Evolutionary conservation across 2,797 vertebrate species (phyloP).

Genomic region (Rachycentron canadum): DNA sequence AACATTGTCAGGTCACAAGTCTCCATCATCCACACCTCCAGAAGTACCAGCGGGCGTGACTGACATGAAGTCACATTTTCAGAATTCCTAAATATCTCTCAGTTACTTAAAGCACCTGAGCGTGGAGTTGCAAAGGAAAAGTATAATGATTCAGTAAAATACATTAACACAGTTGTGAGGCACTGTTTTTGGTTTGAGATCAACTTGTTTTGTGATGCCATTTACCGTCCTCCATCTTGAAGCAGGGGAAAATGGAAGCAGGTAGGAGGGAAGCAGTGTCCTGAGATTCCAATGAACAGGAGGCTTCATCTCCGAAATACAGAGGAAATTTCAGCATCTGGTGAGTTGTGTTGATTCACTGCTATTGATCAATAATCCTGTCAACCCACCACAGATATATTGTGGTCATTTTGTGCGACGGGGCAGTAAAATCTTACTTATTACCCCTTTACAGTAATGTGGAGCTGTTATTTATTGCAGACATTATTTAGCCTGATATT

Average conservation of each 20-base stretch:
- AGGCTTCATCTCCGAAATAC: slow-evolving; percentile 41
- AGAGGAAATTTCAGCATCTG: slow-evolving; percentile 57
- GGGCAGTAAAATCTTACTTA: slow-evolving; percentile 76
- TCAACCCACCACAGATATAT: slow-evolving; percentile 71
- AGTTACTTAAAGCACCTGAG: slow-evolving; percentile 18
- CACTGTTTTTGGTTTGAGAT: slow-evolving; percentile 1
- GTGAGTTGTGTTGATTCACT: slow-evolving; percentile 73
- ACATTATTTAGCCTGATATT: slow-evolving; percentile 69
- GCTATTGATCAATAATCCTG: slow-evolving; percentile 72
- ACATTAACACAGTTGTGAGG: slow-evolving; percentile 15
- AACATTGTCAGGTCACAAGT: slow-evolving; percentile 34
- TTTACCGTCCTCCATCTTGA: background rate
- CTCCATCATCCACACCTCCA: slow-evolving; percentile 41
- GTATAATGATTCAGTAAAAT: background rate
- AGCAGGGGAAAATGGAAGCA: slow-evolving; percentile 17
- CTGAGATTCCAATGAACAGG: slow-evolving; percentile 32
- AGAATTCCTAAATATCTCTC: slow-evolving; percentile 38
- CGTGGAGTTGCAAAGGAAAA: slow-evolving; percentile 23
- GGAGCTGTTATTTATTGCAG: slow-evolving; percentile 68
- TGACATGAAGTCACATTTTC: slow-evolving; percentile 43
- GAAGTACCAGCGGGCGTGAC: slow-evolving; percentile 28
- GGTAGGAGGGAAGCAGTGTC: slow-evolving; percentile 4
- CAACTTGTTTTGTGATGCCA: background rate
- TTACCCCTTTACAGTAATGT: slow-evolving; percentile 71
- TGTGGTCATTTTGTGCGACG: slow-evolving; percentile 65